Base-by-base conservation (phyloP, 2,113 vertebrate species). In the Oophaga pumilio region DNA sequence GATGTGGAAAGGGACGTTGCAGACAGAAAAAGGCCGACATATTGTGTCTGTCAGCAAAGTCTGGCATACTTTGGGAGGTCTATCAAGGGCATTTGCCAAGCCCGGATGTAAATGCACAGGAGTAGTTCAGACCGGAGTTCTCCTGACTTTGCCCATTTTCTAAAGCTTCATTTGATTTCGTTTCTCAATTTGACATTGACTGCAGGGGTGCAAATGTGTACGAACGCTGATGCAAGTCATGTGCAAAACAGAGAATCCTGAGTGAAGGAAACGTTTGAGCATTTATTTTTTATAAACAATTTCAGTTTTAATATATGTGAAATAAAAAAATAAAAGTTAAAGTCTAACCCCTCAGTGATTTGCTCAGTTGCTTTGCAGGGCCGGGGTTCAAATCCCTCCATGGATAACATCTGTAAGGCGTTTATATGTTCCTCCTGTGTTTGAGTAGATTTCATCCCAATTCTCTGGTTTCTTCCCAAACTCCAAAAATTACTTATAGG, bases 31-130 rank as follows among this genome's bases (percentile, higher is more conserved):
- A 74, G 33, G 71, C 71, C 20, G 71, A 74, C 43, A 50, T 50
- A 74, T 74, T 50, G 33, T 74, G 71, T 33, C 71, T 43, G 71
- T 74, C 71, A 74, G 71, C 71, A 74, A 49, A 49, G 71, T 17
- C 71, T 49, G 71, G 33, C 71, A 11, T 74, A 33, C 71, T 50
- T 18, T 18, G 33, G 71, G 68, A 71, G 68, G 71, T 74, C 71
- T 74, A 22, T 49, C 33, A 74, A 74, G 71, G 71, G 50, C 71
- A 50, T 22, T 49, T 50, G 18, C 71, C 33, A 5, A 14, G 69
- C 14, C 43, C 20, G 69, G 8, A 73, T 8, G 18, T 14, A 17
- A 43, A 33, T 33, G 69, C 28, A 73, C 28, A 18, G 18, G 71
- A 74, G 17, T 22, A 22, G 43, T 74, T 5, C 71, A 49, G 43